Conservation (phyloP, 2,113 vertebrate genomes). For the Sporophila hypoxantha region DNA sequence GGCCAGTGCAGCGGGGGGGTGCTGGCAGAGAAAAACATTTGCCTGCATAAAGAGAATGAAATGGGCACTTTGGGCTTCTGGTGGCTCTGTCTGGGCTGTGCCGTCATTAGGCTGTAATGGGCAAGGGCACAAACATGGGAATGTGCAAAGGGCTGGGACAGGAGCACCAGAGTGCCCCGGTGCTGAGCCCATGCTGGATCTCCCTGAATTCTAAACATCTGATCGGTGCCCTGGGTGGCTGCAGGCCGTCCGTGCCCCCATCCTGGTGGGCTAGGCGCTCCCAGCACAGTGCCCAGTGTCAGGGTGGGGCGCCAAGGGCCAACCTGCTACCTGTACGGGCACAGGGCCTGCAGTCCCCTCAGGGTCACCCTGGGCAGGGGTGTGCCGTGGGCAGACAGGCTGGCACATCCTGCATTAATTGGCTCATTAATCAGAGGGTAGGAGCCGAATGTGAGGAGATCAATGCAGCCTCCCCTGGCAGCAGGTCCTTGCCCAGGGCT, state of each 20-base stretch:
- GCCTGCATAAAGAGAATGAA: neutral
- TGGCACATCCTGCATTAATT: neutral
- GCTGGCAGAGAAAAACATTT: neutral
- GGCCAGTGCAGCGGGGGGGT: neutral
- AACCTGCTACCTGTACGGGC: fast-evolving
- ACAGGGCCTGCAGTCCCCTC: neutral
- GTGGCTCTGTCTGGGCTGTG: neutral
- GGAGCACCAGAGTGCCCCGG: fast-evolving
- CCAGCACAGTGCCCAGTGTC: fast-evolving
- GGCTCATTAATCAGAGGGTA: neutral
- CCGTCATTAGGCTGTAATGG: neutral
- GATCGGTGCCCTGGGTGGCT: fast-evolving
- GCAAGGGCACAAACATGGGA: neutral
- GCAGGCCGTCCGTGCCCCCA: too few relatives aligned
- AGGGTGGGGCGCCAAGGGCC: neutral
- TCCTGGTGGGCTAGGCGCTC: too few relatives aligned
- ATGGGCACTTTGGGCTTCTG: neutral
- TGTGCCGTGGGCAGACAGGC: fast-evolving
- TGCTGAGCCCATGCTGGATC: fast-evolving
- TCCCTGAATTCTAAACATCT: fast-evolving
- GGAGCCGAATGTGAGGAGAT: fast-evolving
- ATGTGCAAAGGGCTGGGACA: neutral
- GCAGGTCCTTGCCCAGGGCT: neutral
- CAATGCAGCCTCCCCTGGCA: neutral
- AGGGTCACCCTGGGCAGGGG: fast-evolving